phyloP scores from a whole-genome alignment of 2,113 vertebrate genomes.

The Ptilorrhoa leucosticta region DNA sequence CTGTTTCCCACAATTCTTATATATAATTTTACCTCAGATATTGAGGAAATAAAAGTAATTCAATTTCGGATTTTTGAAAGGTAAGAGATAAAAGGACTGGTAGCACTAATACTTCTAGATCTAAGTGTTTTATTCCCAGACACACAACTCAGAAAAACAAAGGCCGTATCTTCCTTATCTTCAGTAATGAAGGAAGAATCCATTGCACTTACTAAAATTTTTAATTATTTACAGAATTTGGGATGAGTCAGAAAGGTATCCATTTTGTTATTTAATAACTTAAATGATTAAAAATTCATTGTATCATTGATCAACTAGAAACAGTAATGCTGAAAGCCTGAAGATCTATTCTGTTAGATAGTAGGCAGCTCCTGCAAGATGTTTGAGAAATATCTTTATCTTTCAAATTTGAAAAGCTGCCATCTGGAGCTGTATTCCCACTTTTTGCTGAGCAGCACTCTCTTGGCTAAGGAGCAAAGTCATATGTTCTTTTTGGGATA shows the following conservation, averaged over 20 bases:
- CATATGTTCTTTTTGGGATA: not conserved
- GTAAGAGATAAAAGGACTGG: not conserved
- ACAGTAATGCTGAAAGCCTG: not conserved
- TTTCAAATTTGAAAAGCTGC: conserved; percentile 18
- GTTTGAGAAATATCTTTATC: conserved; percentile 12
- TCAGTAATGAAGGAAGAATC: not conserved
- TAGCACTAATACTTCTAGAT: not conserved
- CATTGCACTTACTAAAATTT: not conserved
- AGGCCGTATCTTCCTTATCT: not conserved
- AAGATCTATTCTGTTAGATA: not conserved
- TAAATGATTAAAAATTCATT: not conserved
- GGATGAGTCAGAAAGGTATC: not conserved
- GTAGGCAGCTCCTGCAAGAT: not conserved
- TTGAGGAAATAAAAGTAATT: not conserved
- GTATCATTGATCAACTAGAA: not conserved
- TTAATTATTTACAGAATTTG: not conserved
- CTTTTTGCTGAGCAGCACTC: conserved; percentile 7
- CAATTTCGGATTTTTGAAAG: not conserved
- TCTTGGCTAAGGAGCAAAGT: conserved; percentile 3
- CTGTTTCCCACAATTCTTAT: not conserved
- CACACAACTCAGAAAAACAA: not conserved
- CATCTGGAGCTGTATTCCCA: conserved; percentile 1
- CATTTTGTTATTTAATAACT: not conserved
- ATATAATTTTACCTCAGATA: not conserved
- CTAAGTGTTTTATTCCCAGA: not conserved